Conservation (phyloP, 2,113 vertebrate species). For the Butorides virescens region DNA sequence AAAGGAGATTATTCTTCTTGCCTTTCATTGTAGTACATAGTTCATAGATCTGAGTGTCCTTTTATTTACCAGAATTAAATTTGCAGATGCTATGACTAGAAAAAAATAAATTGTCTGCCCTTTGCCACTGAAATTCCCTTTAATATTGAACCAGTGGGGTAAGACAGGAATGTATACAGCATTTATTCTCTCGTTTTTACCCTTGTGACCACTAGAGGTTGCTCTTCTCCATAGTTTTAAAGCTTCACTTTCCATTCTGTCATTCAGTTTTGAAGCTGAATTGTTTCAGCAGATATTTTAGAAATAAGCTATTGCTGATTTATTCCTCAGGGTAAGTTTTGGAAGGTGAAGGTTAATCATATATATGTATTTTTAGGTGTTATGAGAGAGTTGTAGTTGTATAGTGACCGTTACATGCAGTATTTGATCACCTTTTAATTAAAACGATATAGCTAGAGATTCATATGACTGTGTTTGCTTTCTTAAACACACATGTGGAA, state of each 20-base stretch:
- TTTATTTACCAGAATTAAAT: background rate
- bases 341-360: background rate
- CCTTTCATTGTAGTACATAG: background rate
- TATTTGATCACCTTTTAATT: background rate
- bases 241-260: background rate
- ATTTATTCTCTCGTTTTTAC: background rate
- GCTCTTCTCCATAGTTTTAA: background rate
- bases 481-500: background rate
- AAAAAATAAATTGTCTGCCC: background rate
- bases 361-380: background rate
- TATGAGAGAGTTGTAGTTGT: background rate
- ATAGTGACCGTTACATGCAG: background rate
- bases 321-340: background rate
- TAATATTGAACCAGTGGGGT: background rate
- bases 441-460: background rate
- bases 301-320: background rate
- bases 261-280: background rate
- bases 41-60: background rate
- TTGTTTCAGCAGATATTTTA: background rate
- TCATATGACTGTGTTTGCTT: background rate
- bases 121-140: background rate
- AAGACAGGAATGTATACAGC: background rate
- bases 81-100: background rate
- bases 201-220: background rate
- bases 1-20: background rate